Base-by-base conservation (phyloP, 2,797 vertebrate species). In the Atherinosoma microstoma region DNA sequence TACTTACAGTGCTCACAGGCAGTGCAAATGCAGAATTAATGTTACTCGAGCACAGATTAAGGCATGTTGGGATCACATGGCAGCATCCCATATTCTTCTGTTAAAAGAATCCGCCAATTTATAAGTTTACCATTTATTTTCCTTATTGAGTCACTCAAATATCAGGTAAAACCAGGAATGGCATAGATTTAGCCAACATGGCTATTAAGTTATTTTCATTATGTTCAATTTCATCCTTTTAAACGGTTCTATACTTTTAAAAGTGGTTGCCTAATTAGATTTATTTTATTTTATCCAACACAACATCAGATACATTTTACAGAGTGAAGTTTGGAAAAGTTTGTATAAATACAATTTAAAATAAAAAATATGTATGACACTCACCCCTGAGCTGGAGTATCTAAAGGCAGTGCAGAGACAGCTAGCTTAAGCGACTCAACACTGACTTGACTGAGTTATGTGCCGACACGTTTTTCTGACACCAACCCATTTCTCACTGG, bases 11-110 rank as follows among this genome's bases (percentile, higher is more conserved):
- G 47, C 64, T 38, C 63, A 22, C 2, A 9, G 38, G 64, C 24
- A 70, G 47, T 60, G 45, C 58, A 66, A 64, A 53, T 29, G 29
- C n/a, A 56, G 32, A 45, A 54, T 68, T 35, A 63, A 45, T 56
- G 57, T 49, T 49, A 60, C 30, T 60, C 10, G 38, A 45, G 30
- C 49, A 58, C 24, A 62, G 6, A 53, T 64, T 49, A 16, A 38
- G 18, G 34, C 32, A n/a, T 15, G 30, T 13, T 22, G 32, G 32
- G 32, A n/a, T 49, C 18, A 10, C 20, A 49, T 47, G n/a, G 10
- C 11, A 22, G 45, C 30, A 15, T n/a, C 9, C 18, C 29, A 30
- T 20, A 32, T 34, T 49, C 9, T 27, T 58, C 42, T 63, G 6
- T 47, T 53, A 40, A 6, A 30, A 40, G 45, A 36, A 16, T 13